Conservation (phyloP, 2,113 vertebrate species). For the Tor tambroides region DNA sequence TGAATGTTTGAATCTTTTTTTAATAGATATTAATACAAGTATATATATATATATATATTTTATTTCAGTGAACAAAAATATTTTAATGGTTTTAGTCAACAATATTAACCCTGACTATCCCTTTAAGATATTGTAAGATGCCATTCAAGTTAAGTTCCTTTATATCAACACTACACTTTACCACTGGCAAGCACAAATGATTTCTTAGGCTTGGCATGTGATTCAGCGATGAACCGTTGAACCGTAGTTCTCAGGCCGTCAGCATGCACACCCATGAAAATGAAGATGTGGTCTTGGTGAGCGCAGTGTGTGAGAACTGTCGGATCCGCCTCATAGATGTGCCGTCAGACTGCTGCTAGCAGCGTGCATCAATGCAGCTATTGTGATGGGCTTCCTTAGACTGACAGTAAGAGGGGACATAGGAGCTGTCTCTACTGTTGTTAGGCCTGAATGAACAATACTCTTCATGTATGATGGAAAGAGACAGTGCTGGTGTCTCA, state of each 20-base stretch:
- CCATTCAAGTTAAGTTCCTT: no score
- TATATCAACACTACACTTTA: background rate
- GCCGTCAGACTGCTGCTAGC: slow-evolving; percentile 16
- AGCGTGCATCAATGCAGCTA: slow-evolving; percentile 41
- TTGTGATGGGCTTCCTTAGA: slow-evolving; percentile 53
- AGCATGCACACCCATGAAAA: background rate
- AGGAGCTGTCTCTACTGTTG: slow-evolving; percentile 49
- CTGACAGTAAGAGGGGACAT: slow-evolving; percentile 46
- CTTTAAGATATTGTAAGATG: background rate
- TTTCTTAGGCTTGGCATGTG: background rate
- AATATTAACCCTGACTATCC: background rate
- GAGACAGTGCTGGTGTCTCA: slow-evolving; percentile 34
- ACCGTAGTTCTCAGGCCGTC: background rate
- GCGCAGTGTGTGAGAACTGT: slow-evolving; percentile 6
- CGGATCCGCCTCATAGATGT: background rate
- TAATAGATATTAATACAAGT: no score
- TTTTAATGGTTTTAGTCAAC: no score
- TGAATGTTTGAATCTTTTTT: no score
- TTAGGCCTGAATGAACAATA: slow-evolving; percentile 55
- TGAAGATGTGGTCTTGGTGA: background rate
- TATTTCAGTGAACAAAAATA: no score
- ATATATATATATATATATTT: no score
- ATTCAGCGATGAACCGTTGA: background rate
- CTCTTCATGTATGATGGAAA: slow-evolving; percentile 51
- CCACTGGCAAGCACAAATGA: background rate